Percentiles rank a stretch among this genome's conserved stretches.
Evolutionary conservation across 2,797 vertebrate genomes (phyloP).

Genomic region (Triplophysa bombifrons): DNA sequence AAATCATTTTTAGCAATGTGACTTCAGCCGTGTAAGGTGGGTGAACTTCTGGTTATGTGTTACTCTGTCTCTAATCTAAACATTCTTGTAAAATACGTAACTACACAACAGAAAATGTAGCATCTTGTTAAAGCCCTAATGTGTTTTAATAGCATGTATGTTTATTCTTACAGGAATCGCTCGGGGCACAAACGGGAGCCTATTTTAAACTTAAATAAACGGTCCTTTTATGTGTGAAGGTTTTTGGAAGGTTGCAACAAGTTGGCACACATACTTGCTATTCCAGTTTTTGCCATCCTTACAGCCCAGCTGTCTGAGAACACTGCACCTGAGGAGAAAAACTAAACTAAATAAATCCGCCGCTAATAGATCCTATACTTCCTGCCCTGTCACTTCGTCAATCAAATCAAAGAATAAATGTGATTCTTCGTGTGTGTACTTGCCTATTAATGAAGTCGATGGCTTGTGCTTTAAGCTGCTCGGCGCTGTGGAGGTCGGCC

Average conservation of each 20-base stretch:
- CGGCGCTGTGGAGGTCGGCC: constrained; percentile 90
- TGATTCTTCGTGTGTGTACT: constrained; percentile 53
- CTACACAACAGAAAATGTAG: not conserved
- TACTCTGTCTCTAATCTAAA: not conserved
- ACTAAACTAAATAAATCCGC: not conserved
- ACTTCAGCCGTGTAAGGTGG: not conserved
- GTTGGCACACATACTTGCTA: constrained; percentile 79
- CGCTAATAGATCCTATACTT: constrained; percentile 4
- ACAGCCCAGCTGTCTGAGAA: constrained; percentile 88
- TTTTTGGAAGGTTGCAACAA: constrained; percentile 2
- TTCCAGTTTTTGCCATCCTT: constrained; percentile 92
- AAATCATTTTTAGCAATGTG: not conserved
- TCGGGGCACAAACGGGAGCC: no score
- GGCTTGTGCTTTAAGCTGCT: constrained; percentile 92
- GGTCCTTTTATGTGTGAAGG: constrained; percentile 3
- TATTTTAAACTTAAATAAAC: not conserved
- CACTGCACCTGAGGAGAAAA: constrained; percentile 79
- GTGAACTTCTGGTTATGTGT: not conserved
- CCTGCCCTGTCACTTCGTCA: not conserved
- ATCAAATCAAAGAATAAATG: no score
- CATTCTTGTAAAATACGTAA: not conserved
- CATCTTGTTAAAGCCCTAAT: not conserved
- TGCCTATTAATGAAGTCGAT: constrained; percentile 93
- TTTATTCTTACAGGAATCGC: not conserved
- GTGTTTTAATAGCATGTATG: not conserved